These are phyloP conservation scores for Hemibagrus guttatus DNA, from an alignment of 2,797 vertebrate genomes.

Conservation along the genomic window DNA sequence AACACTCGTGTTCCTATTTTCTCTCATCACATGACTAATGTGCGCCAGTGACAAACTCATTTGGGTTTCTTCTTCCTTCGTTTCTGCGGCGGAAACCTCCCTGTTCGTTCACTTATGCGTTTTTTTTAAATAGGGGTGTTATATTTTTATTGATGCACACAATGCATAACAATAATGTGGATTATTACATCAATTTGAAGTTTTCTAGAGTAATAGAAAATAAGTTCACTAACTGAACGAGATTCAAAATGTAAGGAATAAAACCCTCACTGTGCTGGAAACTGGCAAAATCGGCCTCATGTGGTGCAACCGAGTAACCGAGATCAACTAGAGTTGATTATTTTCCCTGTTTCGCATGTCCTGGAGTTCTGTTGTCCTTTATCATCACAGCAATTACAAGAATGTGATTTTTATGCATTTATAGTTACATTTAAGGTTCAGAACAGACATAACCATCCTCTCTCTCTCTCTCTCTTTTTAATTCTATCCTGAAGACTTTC, in stretches of 20 bases:
- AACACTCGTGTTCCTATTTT: slow-evolving; percentile 79
- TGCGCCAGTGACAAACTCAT: slow-evolving; percentile 67
- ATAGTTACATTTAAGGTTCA: background rate
- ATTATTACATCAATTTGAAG: background rate
- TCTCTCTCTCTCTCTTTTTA: background rate
- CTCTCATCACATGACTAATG: slow-evolving; percentile 74
- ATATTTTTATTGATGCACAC: too few species aligned
- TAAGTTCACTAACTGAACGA: background rate
- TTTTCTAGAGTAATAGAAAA: background rate
- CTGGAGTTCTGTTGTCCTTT: background rate
- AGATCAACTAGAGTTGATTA: background rate
- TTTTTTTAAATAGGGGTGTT: background rate
- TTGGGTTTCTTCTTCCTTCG: slow-evolving; percentile 46
- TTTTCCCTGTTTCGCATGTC: background rate
- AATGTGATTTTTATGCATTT: background rate
- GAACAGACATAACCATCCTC: background rate
- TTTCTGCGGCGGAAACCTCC: slow-evolving; percentile 26
- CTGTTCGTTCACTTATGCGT: background rate
- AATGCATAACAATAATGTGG: background rate
- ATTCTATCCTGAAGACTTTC: background rate
- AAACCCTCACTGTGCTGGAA: background rate
- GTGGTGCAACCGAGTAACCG: background rate
- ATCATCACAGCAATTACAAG: background rate
- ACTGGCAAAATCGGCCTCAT: background rate
- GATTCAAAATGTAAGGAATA: background rate